Evolutionary conservation across 2,888 invertebrate genomes (phyloP), one percentile per base, ranked within the genome.

Genomic region (Cynaeus angustus): DNA sequence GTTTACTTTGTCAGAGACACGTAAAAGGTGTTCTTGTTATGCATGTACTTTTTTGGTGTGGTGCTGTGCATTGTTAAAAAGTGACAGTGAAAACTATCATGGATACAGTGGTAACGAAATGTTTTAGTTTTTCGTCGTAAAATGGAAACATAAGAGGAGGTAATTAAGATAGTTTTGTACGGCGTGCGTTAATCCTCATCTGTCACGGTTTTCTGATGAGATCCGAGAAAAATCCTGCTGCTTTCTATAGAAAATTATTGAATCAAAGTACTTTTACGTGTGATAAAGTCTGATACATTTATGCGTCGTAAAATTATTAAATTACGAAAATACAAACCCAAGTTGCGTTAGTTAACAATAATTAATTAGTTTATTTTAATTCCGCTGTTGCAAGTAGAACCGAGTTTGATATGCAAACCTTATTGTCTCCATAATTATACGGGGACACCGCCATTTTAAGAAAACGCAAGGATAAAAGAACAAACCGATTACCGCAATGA

Each of bases 1-100:
- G 70, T 75, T 73, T 72, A 59, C 74, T 73, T 72, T 74, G 73
- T 75, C 74, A 74, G 76, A 74, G 73, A 71, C 71, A 71, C 71
- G 71, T 71, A 67, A 66, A 33, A 70, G 67, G 67, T 67, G 56
- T 67, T 70, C 64, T 52, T 55, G 66, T 48, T 64, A 53, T 66
- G 48, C 48, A 55, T 70, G 33, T 52, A 56, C 53, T 67, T 62
- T 65, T 68, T 64, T 64, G 48, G 56, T 37, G 41, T 64, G 48
- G 56, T 37, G 41, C 16, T 55, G 41, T 53, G 37, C 9, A 46
- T 26, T 26, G 16, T 41, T 65, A 43, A 65, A 64, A 53, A 65
- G 52, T 45, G 64, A 65, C 41, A 65, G 64, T 65, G 64, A 53
- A 26, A 12, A 14, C 43, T 37, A 26, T 41, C 41, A 61, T 61